Evolutionary conservation across 2,888 invertebrate genomes (phyloP).

Genomic region (Atethmia centrago): DNA sequence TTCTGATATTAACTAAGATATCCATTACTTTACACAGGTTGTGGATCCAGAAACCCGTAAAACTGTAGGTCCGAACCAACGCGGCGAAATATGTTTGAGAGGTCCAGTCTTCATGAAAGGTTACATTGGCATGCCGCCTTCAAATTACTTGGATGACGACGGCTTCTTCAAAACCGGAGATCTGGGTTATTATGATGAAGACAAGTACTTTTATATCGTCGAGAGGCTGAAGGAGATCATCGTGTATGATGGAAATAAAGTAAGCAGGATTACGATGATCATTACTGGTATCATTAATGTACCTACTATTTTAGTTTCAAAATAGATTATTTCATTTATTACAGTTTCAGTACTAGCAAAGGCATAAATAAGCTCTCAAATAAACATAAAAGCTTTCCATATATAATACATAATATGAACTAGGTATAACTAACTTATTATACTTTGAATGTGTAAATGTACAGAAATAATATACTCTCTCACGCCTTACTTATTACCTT

Average conservation of each 20-base stretch:
- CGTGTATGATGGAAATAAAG: conserved; percentile 75
- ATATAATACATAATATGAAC: not conserved
- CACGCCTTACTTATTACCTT: conserved; percentile 11
- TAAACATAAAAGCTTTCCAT: not conserved
- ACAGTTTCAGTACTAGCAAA: not conserved
- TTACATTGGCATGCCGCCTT: conserved; percentile 77
- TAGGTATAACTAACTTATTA: not conserved
- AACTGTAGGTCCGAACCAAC: conserved; percentile 84
- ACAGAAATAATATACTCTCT: conserved; percentile 18
- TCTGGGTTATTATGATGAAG: conserved; percentile 80
- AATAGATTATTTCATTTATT: not conserved
- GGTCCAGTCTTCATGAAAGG: conserved; percentile 83
- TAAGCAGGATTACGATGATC: conserved; percentile 50
- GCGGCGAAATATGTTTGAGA: conserved; percentile 82
- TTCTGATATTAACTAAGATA: no score
- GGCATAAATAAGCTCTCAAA: not conserved
- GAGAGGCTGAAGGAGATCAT: conserved; percentile 80
- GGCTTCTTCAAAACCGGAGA: conserved; percentile 81
- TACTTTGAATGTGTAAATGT: conserved; percentile 20
- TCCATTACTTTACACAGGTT: conserved; percentile 71
- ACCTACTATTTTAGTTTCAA: not conserved
- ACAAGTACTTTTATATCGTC: conserved; percentile 78
- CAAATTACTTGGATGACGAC: conserved; percentile 76
- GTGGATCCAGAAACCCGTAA: conserved; percentile 84
- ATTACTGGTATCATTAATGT: not conserved